Evolutionary conservation across 2,888 invertebrate species (phyloP), one percentile per base, ranked within the genome.

Genomic region (Bruchidius siliquastri): DNA sequence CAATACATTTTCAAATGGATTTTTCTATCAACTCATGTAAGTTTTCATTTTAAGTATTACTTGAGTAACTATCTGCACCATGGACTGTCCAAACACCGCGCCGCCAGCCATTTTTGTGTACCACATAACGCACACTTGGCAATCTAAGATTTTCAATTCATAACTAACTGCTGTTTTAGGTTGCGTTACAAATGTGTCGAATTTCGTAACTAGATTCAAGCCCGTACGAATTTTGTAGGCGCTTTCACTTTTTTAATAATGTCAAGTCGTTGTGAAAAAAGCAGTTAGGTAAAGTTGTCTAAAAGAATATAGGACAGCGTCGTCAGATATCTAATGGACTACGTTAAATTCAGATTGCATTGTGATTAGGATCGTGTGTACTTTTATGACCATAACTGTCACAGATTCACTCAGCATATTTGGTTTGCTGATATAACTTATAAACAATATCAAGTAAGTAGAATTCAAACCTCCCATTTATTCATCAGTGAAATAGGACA

Each of bases 161-260:
- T 49, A 49, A 49, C 49, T 49, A 49, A 49, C 49, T 49, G 49
- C 49, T 68, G 13, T 68, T 68, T 22, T 68, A 21, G 21, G 21
- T 68, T 68, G 68, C 68, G 68, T 22, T 68, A 68, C 22, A 68
- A 68, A 68, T 68, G 22, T 68, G 68, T 68, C 13, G 22, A 68
- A 68, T 68, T 68, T 68, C 68, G 68, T 68, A 68, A 68, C 49
- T 49, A 49, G 49, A 49, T 49, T 68, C 68, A 21, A 13, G 21
- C 68, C 20, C 68, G 68, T 68, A 68, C 68, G 22, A 21, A 68
- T 68, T 68, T 68, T 22, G 68, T 68, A 68, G 49, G 49, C 49
- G 49, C 49, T 49, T 49, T 49, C 49, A 49, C 49, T 49, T 49
- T 49, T 49, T 49, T 49, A 49, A 49, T 49, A 49, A 49, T 49